phyloP scores from a whole-genome alignment of 1,140 invertebrate genomes.

The Scaptodrosophila lebanonensis region DNA sequence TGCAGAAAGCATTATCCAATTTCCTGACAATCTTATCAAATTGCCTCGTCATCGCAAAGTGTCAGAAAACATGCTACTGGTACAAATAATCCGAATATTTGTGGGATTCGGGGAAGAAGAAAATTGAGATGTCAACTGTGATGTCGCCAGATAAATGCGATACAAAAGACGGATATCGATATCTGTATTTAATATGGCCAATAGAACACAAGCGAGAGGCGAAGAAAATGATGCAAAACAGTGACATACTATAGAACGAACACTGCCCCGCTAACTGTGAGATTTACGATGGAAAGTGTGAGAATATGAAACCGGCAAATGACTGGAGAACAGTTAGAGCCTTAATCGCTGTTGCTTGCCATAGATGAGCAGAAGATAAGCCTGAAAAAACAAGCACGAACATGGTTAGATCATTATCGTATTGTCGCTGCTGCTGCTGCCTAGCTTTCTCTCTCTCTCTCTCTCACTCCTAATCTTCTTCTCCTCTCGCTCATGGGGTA shows the following conservation, averaged over 20 bases:
- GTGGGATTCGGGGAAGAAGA: conserved; percentile 56
- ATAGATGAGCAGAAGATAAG: conserved; percentile 19
- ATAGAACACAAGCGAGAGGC: conserved; percentile 11
- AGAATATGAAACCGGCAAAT: conserved; percentile 57
- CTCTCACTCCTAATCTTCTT: conserved; percentile 3
- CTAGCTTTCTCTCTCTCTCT: background rate
- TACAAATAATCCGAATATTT: conserved; percentile 25
- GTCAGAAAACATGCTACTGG: conserved; percentile 46
- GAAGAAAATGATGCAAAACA: conserved; percentile 57
- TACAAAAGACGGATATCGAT: background rate
- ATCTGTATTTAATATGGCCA: conserved; percentile 29
- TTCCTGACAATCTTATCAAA: too few relatives aligned
- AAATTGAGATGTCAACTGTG: conserved; percentile 67
- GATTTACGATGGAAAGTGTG: conserved; percentile 74
- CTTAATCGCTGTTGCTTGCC: background rate
- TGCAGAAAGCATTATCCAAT: too few relatives aligned
- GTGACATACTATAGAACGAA: conserved; percentile 6
- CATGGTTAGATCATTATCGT: conserved; percentile 54
- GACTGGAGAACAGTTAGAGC: conserved; percentile 51
- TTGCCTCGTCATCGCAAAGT: too few relatives aligned
- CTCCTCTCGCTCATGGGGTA: conserved; percentile 2
- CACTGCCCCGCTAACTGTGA: conserved; percentile 34
- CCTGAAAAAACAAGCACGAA: conserved; percentile 18
- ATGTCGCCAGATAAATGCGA: conserved; percentile 34
- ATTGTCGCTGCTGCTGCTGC: background rate